Percentiles rank a stretch among this genome's conserved stretches.
phyloP scores from a whole-genome alignment of 2,113 vertebrate genomes.

The Stigmatopora argus region DNA sequence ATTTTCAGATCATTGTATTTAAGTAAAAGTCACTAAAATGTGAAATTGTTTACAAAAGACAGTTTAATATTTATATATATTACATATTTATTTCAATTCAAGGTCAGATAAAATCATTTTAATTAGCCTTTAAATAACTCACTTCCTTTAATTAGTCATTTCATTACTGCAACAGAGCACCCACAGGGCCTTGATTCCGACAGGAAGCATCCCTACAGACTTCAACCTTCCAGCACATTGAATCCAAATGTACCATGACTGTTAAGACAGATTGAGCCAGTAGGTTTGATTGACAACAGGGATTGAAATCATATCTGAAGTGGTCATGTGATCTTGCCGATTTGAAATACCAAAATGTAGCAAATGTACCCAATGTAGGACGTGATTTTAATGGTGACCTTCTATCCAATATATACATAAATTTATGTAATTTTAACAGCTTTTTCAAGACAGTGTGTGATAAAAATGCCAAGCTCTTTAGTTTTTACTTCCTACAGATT shows the following conservation, averaged over 20 bases:
- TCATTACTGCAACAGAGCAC: not conserved
- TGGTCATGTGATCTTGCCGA: not conserved
- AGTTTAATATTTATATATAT: not conserved
- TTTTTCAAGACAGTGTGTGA: too few relatives aligned
- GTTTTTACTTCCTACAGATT: too few relatives aligned
- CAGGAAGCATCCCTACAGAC: slow-evolving; percentile 11
- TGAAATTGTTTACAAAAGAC: not conserved
- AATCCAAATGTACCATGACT: slow-evolving; percentile 14
- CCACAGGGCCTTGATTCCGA: slow-evolving; percentile 8
- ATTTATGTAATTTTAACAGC: too few relatives aligned
- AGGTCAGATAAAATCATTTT: not conserved
- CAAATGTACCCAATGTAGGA: not conserved
- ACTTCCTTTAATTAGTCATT: slow-evolving; percentile 7
- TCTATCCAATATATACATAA: too few relatives aligned
- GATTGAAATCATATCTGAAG: not conserved
- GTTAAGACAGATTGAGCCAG: slow-evolving; percentile 2
- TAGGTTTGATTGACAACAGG: not conserved
- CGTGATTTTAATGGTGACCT: too few relatives aligned
- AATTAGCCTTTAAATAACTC: not conserved
- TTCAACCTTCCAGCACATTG: not conserved
- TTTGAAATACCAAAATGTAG: not conserved
- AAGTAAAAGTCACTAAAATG: not conserved
- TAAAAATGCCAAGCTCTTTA: too few relatives aligned
- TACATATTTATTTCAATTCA: not conserved
- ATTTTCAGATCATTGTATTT: not conserved